Base-by-base conservation (phyloP, 2,888 invertebrate species). In the Glyphotaelius pellucidus region DNA sequence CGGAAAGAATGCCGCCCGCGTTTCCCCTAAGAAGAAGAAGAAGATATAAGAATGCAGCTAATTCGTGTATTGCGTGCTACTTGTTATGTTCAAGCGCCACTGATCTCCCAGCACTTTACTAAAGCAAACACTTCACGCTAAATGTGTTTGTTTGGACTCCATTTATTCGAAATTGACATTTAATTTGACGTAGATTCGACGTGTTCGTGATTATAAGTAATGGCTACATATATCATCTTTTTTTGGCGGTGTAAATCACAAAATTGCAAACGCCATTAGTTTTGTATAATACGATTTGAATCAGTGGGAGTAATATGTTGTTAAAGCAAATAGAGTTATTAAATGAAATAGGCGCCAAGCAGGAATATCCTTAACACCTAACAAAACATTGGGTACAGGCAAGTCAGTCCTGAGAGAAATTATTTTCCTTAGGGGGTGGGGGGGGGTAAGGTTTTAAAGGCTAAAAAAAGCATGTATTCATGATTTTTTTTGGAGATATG, bases 71-170 rank as follows among this genome's bases (percentile, higher is more conserved):
- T 83, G 83, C 83, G 83, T 83, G 83, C 38, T 35, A 35, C 83
- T 32, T 11, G 32, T 7, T 31, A 83, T 25, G 31, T 83, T 3
- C 47, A 4, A 19, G 19, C 5, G 52, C 19, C 19, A 67, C 67
- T 67, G 25, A 25, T 7, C 67, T 67, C 67, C 67, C 25, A 25
- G 9, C 67, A 67, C 35, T 35, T 83, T 83, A 83, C 35, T 35
- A 38, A 38, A 83, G 83, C 83, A 83, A 83, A 83, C 87, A 32
- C 31, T 87, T 87, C 32, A 87, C 67, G 87, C 87, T 87, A 11
- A 87, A 87, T 87, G 47, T 87, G 87, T 87, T 87, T 52, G 31
- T 87, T 67, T 25, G 35, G 9, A 67, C 67, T 67, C 67, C 52
- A 35, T 83, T 83, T 83, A 35, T 35, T 83, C 83, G 83, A 83